Base-by-base conservation (phyloP, 2,888 invertebrate species). In the Horisme vitalbata region DNA sequence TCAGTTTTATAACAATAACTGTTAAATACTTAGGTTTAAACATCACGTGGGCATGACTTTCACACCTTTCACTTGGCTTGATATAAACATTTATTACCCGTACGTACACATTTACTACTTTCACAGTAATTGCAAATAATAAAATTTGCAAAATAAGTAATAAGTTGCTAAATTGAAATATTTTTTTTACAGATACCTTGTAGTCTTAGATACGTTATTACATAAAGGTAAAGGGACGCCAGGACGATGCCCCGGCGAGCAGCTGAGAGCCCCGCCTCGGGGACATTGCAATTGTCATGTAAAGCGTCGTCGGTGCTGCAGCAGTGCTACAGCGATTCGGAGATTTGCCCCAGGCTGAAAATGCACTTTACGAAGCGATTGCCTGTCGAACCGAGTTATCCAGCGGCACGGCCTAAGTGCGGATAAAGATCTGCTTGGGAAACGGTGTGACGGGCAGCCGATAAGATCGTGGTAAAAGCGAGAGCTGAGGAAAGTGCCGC, bases 291-390 rank as follows among this genome's bases (percentile, higher is more conserved):
- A 86, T 87, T 86, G 85, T 85, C 83, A 86, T 86, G 84, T 85
- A 83, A 84, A 86, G 75, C 78, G 75, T 73, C 63, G 72, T 57
- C 70, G 71, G 71, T 71, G 66, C 68, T 66, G 67, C 68, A 65
- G 65, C 68, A 76, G 68, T 64, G 70, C 67, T 70, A 68, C 67
- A 64, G 67, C 68, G 72, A 61, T 67, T 63, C 64, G 59, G 64
- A 63, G 68, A 65, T 63, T 69, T 68, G 83, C 86, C 86, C 71
- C 74, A 58, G 84, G 88, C 85, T 71, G 77, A 80, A 87, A 89
- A 83, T 88, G 85, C 87, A 87, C 87, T 88, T 85, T 77, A 68
- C 75, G 75, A 78, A 82, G 63, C 78, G 83, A 87, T 86, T 81
- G 83, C 79, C 79, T 80, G 81, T 81, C 83, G 78, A 85, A 80